A percentile compares a stretch with the other conserved stretches of the same genome.
Evolutionary conservation across 2,113 vertebrate genomes (phyloP).

Genomic region (Odontesthes bonariensis): DNA sequence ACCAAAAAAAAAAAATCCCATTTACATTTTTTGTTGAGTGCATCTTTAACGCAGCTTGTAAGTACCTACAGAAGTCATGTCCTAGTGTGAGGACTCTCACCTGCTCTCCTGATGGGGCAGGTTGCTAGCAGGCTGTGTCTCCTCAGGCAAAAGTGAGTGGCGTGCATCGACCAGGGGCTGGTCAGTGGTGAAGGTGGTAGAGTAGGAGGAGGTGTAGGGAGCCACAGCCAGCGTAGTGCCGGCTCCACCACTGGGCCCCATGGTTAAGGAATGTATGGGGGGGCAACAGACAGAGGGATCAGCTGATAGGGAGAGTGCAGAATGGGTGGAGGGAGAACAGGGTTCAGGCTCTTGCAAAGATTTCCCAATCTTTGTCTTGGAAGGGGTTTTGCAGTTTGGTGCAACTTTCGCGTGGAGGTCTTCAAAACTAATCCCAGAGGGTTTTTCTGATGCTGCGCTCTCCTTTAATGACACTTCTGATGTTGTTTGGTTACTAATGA

Average conservation of each 20-base stretch:
- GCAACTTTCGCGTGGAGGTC: conserved; percentile 79
- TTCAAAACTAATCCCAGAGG: conserved; percentile 70
- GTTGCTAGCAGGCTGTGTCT: conserved; percentile 91
- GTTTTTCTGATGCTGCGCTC: conserved; percentile 11
- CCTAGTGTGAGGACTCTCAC: conserved; percentile 86
- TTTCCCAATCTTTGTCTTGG: conserved; percentile 59
- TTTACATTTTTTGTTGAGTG: conserved; percentile 9
- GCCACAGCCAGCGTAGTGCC: conserved; percentile 69
- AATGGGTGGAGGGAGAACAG: conserved; percentile 78
- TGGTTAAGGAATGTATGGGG: conserved; percentile 62
- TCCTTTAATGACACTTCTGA: background rate
- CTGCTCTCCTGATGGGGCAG: conserved; percentile 87
- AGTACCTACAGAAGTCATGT: conserved; percentile 19
- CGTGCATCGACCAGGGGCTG: conserved; percentile 83
- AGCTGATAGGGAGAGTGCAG: conserved; percentile 60
- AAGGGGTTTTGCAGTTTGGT: conserved; percentile 61
- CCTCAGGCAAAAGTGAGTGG: conserved; percentile 91
- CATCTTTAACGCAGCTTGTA: background rate
- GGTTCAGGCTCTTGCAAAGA: conserved; percentile 76
- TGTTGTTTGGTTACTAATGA: background rate
- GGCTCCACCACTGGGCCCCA: conserved; percentile 65
- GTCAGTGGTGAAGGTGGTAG: conserved; percentile 76
- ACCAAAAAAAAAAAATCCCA: conserved; percentile 15
- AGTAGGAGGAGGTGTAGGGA: conserved; percentile 79
- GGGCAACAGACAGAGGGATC: conserved; percentile 68